Evolutionary conservation across 2,888 invertebrate genomes (phyloP), one percentile per base, ranked within the genome.

Genomic region (Drosophila phalerata): DNA sequence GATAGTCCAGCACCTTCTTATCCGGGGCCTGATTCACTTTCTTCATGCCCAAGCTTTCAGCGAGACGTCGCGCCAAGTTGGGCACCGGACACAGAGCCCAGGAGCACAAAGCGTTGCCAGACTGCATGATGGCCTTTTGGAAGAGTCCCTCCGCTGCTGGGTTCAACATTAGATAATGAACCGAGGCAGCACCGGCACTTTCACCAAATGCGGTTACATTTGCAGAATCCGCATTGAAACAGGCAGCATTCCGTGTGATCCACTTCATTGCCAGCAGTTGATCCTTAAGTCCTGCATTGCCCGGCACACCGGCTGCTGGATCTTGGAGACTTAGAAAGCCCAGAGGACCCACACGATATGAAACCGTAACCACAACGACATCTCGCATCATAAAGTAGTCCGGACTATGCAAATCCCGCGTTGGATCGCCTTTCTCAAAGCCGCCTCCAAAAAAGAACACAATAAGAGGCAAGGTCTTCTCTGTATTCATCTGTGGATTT

Each of bases 271-370:
- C 94, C 81, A 94, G 66, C 0, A 93, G 85, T 85, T 93, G 93
- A 82, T 94, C 94, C 85, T 94, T 94, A 0, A 94, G 81, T 0
- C 93, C 94, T 2, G 93, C 93, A 81, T 94, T 94, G 1, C 94
- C 94, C 1, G 94, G 93, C 40, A 93, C 92, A 2, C 91, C 90
- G 0, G 93, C 76, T 1, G 88, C 75, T 5, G 92, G 87, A 82
- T 94, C 93, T 40, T 91, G 81, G 1, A 94, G 80, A 49, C 91
- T 91, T 13, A 94, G 83, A 62, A 94, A 94, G 19, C 94, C 92
- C 11, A 94, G 81, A 0, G 93, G 80, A 37, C 94, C 93, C 28
- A 94, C 81, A 15, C 94, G 91, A 81, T 94, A 94, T 52, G 93
- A 93, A 0, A 94, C 77, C 0, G 92, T 91, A 0, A 93, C 92